Base-by-base conservation (phyloP, 2,797 vertebrate species). In the Eidolon dupreanum region DNA sequence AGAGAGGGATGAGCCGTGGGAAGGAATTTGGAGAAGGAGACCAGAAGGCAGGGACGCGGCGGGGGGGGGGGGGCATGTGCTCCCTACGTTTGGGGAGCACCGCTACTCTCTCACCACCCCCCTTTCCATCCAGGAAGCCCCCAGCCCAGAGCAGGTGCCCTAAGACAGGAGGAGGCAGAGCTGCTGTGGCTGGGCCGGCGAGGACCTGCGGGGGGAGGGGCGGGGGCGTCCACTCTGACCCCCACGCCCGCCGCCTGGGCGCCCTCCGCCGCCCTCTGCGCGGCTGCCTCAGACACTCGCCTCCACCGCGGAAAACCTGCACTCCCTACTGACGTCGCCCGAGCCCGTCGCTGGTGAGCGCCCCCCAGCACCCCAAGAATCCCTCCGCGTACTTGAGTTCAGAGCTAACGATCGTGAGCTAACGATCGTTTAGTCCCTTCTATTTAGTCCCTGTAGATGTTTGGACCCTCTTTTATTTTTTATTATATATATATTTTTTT, bases 321-420 rank as follows among this genome's bases (percentile, higher is more conserved):
- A 3, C 31, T 55, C 6, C 2, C 19, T 46, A 12, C 26, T 8
- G 16, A 53, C 12, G 31, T 57, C 41, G 8, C 53, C n/a, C 11
- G n/a, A 1, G 22, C 19, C 3, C 20, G 5, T 24, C 36, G 11
- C n/a, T 19, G 16, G 6, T 0, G 36, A n/a, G 65, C 6, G 55
- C 17, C 36, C 33, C 22, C 55, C 1, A 5, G 46, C 10, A 13
- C n/a, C 43, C 73, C 43, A 36, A 36, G 79, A 70, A 94, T 70
- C 19, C 41, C 49, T 89, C 38, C 89, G 19, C 11, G 31, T 12
- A 11, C 66, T 22, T 55, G 33, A 6, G 4, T 20, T 28, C 7
- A 26, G n/a, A 78, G 6, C 20, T 38, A 22, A 43, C 7, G 43
- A 43, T 43, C 9, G 43, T n/a, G n/a, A 78, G 6, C 20, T 38